These are phyloP conservation scores for Sphenopsis melanotis DNA, from an alignment of 2,797 vertebrate species.

Conservation along the genomic window DNA sequence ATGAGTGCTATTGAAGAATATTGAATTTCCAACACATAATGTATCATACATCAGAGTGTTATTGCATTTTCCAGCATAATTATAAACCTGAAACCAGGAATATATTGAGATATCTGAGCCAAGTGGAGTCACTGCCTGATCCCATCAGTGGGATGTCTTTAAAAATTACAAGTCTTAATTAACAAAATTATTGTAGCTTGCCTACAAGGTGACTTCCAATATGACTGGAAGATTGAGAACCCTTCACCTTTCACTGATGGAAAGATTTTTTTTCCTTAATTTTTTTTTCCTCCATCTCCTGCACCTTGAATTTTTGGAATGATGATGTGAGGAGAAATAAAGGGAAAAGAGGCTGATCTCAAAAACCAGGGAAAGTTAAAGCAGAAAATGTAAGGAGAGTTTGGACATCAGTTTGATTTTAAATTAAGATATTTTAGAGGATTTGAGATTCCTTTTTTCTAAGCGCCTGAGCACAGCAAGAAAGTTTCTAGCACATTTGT, in stretches of 20 bases:
- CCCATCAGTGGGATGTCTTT: not conserved
- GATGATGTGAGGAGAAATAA: not conserved
- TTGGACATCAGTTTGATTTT: not conserved
- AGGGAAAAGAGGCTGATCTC: not conserved
- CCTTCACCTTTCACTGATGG: not conserved
- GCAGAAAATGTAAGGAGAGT: not conserved
- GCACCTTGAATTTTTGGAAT: not conserved
- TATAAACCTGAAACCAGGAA: not conserved
- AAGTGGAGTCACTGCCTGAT: not conserved
- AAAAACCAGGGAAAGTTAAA: not conserved
- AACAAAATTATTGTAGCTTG: not conserved
- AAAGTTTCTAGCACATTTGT: not conserved
- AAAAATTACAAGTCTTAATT: not conserved
- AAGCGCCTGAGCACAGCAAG: not conserved
- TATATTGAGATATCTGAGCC: not conserved
- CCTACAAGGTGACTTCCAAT: not conserved
- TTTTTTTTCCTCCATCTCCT: not conserved
- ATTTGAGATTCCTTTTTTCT: not conserved
- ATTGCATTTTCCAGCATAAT: slow-evolving; percentile 9
- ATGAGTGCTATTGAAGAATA: not conserved
- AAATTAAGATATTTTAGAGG: not conserved
- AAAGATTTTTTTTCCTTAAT: not conserved
- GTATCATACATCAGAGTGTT: not conserved
- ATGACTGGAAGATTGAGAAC: not conserved
- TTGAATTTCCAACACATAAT: not conserved